Percentiles rank a stretch among this genome's conserved stretches.
These are phyloP conservation scores for Pseudorectes ferrugineus DNA, from an alignment of 2,113 vertebrate species.

Conservation along the genomic window DNA sequence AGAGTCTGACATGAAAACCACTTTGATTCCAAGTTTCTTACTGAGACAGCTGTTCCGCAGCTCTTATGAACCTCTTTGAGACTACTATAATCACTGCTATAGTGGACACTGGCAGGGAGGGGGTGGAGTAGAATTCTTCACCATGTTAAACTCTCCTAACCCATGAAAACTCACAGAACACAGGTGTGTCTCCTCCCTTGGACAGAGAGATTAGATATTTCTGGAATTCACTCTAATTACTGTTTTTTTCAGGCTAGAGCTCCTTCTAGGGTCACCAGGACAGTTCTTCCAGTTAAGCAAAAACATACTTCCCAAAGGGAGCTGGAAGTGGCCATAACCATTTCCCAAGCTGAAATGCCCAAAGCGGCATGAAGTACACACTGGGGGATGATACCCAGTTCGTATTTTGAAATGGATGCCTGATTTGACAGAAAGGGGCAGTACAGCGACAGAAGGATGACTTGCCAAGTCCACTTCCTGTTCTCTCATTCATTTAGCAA, in stretches of 20 bases:
- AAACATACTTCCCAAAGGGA: neutral
- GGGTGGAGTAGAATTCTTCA: neutral
- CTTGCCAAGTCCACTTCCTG: slow-evolving; percentile 69
- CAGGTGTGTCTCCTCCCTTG: neutral
- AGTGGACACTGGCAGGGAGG: accelerated
- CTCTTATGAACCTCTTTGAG: neutral
- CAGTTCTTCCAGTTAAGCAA: neutral
- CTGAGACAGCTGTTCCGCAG: neutral
- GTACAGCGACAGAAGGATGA: neutral
- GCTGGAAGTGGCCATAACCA: neutral
- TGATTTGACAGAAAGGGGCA: slow-evolving; percentile 22
- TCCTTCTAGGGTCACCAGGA: neutral
- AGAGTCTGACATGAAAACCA: neutral
- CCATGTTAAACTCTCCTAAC: neutral
- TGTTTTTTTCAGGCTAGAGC: neutral
- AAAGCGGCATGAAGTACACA: neutral
- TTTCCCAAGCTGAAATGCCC: neutral
- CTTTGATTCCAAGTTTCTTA: neutral
- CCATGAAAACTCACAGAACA: neutral
- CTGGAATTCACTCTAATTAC: neutral
- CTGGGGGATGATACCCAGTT: neutral
- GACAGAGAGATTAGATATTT: neutral
- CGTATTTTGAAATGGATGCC: slow-evolving; percentile 31
- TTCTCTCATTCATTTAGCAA: slow-evolving; percentile 61
- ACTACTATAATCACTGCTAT: neutral